phyloP scores from a whole-genome alignment of 2,888 invertebrate genomes.

The Cephalotes varians region DNA sequence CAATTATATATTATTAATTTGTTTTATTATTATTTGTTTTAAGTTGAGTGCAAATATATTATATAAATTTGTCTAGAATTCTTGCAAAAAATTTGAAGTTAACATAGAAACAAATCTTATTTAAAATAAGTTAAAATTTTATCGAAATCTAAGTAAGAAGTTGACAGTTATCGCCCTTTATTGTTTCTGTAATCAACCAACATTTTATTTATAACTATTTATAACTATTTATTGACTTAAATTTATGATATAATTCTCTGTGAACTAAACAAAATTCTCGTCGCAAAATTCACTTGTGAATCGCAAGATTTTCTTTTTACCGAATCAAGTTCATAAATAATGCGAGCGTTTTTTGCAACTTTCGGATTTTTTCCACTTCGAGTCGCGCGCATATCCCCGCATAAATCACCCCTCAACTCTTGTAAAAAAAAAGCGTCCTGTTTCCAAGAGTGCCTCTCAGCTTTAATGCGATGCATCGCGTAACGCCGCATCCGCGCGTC shows the following conservation, averaged over 20 bases:
- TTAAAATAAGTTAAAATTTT: not conserved
- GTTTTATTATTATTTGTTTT: too few relatives aligned
- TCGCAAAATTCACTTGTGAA: too few relatives aligned
- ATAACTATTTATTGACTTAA: too few relatives aligned
- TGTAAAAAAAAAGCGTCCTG: not conserved
- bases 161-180: not conserved
- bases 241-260: not conserved
- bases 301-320: not conserved
- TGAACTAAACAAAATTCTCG: not conserved
- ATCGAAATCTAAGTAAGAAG: not conserved
- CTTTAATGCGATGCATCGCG: slow-evolving; percentile 13
- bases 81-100: not conserved
- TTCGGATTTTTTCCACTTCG: not conserved
- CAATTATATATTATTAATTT: too few relatives aligned
- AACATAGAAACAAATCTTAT: not conserved
- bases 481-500: slow-evolving; percentile 8
- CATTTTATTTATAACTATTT: not conserved
- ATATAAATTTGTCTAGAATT: not conserved
- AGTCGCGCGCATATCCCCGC: not conserved
- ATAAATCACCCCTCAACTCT: slow-evolving; percentile 14
- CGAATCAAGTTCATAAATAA: slow-evolving; percentile 32
- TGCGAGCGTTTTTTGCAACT: not conserved
- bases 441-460: slow-evolving; percentile 4
- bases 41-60: too few relatives aligned
- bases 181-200: not conserved